A percentile compares a stretch with the other conserved stretches of the same genome.
Conservation (phyloP, 2,113 vertebrate genomes). For the Oenanthe melanoleuca region DNA sequence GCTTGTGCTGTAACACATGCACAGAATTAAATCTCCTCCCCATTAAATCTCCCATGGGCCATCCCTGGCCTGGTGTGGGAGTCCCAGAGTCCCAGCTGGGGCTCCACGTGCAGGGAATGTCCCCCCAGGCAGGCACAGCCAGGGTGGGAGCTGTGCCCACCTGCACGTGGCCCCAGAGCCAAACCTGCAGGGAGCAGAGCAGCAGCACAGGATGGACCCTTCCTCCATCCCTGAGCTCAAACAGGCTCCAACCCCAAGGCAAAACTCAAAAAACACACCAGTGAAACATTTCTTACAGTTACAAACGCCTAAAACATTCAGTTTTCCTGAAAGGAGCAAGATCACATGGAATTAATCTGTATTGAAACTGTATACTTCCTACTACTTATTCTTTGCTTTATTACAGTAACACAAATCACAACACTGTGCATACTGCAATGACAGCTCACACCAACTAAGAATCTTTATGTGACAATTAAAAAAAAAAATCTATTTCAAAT, state of each 20-base stretch:
- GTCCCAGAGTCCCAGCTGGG: rapidly evolving
- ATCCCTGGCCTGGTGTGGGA: not conserved
- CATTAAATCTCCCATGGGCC: not conserved
- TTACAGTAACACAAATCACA: not conserved
- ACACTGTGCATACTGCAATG: not conserved
- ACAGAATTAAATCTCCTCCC: not conserved
- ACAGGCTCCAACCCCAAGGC: not conserved
- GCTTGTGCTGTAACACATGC: not conserved
- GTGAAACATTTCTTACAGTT: not conserved
- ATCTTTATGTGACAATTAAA: not conserved
- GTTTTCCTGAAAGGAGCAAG: not conserved
- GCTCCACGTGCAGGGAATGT: not conserved
- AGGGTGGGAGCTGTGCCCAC: not conserved
- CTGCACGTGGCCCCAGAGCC: not conserved
- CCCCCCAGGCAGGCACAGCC: not conserved
- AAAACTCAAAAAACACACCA: not conserved
- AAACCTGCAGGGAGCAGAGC: not conserved
- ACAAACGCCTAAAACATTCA: not conserved
- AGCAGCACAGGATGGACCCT: not conserved
- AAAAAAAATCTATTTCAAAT: not conserved
- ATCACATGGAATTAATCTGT: not conserved
- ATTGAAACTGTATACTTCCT: not conserved
- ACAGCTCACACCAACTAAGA: not conserved
- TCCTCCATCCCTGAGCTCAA: not conserved
- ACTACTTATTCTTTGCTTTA: not conserved